Percentiles rank a stretch among this genome's conserved stretches.
Evolutionary conservation across 2,888 invertebrate species (phyloP).

Genomic region (Eupithecia inturbata): DNA sequence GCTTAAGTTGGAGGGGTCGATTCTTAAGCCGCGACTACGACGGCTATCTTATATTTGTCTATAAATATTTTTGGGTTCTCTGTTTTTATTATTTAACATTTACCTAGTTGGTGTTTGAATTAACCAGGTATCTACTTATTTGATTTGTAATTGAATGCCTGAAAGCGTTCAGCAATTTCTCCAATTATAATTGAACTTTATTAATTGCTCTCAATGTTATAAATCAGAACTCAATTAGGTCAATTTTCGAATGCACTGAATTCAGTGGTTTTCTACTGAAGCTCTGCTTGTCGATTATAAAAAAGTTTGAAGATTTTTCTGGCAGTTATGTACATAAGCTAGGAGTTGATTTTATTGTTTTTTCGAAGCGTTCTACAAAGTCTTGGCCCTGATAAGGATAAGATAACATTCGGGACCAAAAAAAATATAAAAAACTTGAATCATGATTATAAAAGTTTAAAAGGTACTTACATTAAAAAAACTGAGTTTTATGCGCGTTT

Average conservation of each 20-base stretch:
- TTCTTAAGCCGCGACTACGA: no score
- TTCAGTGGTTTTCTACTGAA: neutral
- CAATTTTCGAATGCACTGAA: conserved; percentile 20
- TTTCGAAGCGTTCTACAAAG: neutral
- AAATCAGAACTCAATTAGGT: conserved; percentile 29
- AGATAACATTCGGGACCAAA: no score
- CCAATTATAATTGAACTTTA: neutral
- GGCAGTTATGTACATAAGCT: neutral
- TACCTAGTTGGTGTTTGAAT: neutral
- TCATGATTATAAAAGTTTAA: no score
- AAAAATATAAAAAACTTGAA: neutral
- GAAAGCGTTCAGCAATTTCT: conserved; percentile 8
- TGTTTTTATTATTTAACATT: no score
- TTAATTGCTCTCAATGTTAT: conserved; percentile 9
- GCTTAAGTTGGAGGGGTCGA: no score
- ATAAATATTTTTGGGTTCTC: no score
- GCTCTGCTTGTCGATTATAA: neutral
- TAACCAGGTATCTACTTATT: neutral
- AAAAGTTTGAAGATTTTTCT: neutral
- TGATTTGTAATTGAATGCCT: conserved; percentile 19
- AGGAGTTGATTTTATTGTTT: neutral
- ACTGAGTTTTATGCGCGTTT: no score
- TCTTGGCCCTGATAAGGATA: no score
- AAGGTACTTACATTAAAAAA: no score
- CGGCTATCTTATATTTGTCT: no score